Evolutionary conservation across 2,797 vertebrate species (phyloP), one percentile per base, ranked within the genome.

Genomic region (Bryconaethiops microstoma): DNA sequence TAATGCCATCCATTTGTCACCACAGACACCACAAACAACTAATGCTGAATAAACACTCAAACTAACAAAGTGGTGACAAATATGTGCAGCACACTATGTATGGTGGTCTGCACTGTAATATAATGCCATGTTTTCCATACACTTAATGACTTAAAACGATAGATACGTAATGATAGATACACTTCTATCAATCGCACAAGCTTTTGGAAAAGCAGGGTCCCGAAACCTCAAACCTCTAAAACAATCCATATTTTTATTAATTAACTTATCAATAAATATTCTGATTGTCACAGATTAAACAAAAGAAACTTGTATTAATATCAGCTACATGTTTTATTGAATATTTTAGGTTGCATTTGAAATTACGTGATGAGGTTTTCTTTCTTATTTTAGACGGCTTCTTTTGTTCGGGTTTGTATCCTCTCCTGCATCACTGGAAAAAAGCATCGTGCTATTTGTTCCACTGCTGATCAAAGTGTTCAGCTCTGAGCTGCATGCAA

Each of bases 1-100:
- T 90, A 87, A 89, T 89, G 85, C 74, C 79, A 21, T 79, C 87
- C 82, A 86, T 93, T 92, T 93, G 91, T 84, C 87, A 82, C 84
- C 14, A 74, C 72, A 79, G 81, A 79, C 70, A 45, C 62, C 45
- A 19, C 77, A 82, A 80, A 83, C 68, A 80, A 71, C 78, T 83
- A 86, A 83, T 70, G 83, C 75, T 75, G 55, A 78, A 89, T 83
- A 86, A 88, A 77, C 88, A 88, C 74, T 57, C 74, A 68, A 67
- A 64, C 1, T 39, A 79, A 73, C 71, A 57, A 23, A 59, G 52
- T 2, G 48, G 75, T 57, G 59, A 81, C 82, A 84, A 82, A 80
- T 87, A 86, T 39, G 68, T 76, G 84, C 83, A 84, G 10, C 70
- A 88, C 85, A 88, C 17, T 80, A 39, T 52, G 21, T 68, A 80